Evolutionary conservation across 1,140 invertebrate genomes (phyloP), one percentile per base, ranked within the genome.

Genomic region (Bombus polaris): DNA sequence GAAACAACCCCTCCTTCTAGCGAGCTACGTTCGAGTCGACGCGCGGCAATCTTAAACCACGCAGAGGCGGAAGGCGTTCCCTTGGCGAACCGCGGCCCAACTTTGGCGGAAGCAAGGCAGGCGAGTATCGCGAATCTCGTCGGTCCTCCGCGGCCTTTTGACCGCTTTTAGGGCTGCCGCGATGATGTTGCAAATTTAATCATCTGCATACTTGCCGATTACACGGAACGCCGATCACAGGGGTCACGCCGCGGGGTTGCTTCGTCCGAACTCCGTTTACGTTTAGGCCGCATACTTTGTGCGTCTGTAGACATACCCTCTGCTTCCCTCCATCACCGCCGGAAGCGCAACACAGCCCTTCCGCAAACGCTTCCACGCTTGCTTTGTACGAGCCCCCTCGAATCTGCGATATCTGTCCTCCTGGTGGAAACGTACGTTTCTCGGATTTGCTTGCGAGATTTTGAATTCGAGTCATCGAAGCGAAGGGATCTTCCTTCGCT

Each of bases 151-250:
- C 86, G 89, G 92, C 92, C 93, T 93, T 93, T 93, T 93, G 89
- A 88, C 83, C 84, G 87, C 84, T 92, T 95, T 94, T 93, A 93
- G 94, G 93, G 94, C 91, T 92, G 92, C 93, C 92, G 91, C 94
- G 94, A 95, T 95, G 94, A 95, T 95, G 95, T 95, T 95, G 94
- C 94, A 95, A 95, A 95, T 95, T 95, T 95, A 95, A 95, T 95
- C 95, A 95, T 95, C 95, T 95, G 95, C 95, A 95, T 95, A 95
- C 94, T 95, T 95, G 94, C 92, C 94, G 94, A 95, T 95, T 95
- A 94, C 93, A 95, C 95, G 93, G 94, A 92, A 93, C 93, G 91
- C 93, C 93, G 95, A 95, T 95, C 95, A 95, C 94, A 95, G 93
- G 94, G 93, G 93, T 94, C 92, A 93, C 90, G 91, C 91, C 86